Evolutionary conservation across 2,888 invertebrate species (phyloP), one percentile per base, ranked within the genome.

Genomic region (Prenolepis imparis): DNA sequence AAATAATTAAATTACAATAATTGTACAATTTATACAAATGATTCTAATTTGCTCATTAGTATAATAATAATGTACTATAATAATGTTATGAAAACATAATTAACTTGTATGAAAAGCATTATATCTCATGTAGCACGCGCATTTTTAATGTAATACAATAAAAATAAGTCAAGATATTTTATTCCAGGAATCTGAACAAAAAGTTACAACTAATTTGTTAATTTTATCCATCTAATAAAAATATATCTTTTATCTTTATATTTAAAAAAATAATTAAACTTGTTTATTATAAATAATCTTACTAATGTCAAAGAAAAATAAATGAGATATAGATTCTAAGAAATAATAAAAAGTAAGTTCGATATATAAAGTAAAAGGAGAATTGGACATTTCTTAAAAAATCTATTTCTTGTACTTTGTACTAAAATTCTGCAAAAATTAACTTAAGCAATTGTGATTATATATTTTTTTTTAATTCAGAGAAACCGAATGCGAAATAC

Each of bases 11-110:
- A 72, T 78, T 70, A 68, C 18, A 18, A 12, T 5, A 4, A 67
- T 15, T 78, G 41, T 8, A 32, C 21, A 70, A 57, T 78, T 57
- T 41, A 57, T 78, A 41, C 3, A n/a, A 28, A 78, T 78, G 8
- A 32, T 57, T 70, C 41, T 57, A 41, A 70, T 70, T 78, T 57
- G 44, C 21, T 44, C 59, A 44, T 78, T 59, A 78, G 70, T 41
- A 55, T 77, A 67, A 67, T 70, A 70, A 78, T 44, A 41, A 70
- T 41, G 36, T 21, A 59, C 28, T 41, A 78, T 72, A 72, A 70
- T 55, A 66, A 36, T 3, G 9, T 52, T 15, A 41, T 15, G 55
- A 67, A 48, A 66, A 57, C 21, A 24, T n/a, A 44, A 66, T 66
- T 77, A 68, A 41, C 11, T 5, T 28, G 44, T 3, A 15, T 48